These are phyloP conservation scores for Zeus faber DNA, from an alignment of 2,113 vertebrate species.

Conservation along the genomic window DNA sequence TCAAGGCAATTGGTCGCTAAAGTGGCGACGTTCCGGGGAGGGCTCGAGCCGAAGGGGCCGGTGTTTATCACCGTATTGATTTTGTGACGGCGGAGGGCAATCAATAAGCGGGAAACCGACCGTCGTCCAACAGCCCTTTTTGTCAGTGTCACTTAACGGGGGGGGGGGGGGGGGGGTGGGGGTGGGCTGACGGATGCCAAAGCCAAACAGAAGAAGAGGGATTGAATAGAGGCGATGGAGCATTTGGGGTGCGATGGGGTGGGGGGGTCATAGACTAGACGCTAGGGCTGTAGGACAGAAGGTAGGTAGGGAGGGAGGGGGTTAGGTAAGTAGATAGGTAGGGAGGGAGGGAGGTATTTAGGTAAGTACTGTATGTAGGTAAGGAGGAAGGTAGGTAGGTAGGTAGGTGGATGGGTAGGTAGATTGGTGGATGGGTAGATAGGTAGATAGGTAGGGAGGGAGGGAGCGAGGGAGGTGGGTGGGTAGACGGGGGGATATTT, in stretches of 20 bases:
- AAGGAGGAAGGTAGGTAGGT: neutral
- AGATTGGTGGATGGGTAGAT: neutral
- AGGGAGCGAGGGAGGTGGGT: slow-evolving; percentile 19
- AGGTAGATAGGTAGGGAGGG: neutral
- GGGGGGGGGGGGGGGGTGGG: slow-evolving; percentile 12
- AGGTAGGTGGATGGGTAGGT: neutral
- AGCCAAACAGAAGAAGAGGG: too few species aligned
- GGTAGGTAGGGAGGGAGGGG: neutral
- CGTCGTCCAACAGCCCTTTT: too few species aligned
- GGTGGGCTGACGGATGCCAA: slow-evolving; percentile 25
- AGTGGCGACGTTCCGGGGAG: slow-evolving; percentile 77
- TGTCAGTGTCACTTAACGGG: too few species aligned
- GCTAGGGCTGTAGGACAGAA: too few species aligned
- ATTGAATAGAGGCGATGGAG: too few species aligned
- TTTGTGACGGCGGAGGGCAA: slow-evolving; percentile 82
- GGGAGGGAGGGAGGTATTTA: neutral
- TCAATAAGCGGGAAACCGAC: too few species aligned
- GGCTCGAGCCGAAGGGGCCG: slow-evolving; percentile 31
- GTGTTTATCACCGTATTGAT: slow-evolving; percentile 73
- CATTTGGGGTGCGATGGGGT: too few species aligned
- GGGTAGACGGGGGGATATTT: slow-evolving; percentile 30
- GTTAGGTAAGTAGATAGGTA: neutral
- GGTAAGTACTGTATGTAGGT: neutral
- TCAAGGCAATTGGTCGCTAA: slow-evolving; percentile 76
- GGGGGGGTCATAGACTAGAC: too few species aligned